Evolutionary conservation across 2,888 invertebrate species (phyloP).

Genomic region (Neuroscelio doddi): DNA sequence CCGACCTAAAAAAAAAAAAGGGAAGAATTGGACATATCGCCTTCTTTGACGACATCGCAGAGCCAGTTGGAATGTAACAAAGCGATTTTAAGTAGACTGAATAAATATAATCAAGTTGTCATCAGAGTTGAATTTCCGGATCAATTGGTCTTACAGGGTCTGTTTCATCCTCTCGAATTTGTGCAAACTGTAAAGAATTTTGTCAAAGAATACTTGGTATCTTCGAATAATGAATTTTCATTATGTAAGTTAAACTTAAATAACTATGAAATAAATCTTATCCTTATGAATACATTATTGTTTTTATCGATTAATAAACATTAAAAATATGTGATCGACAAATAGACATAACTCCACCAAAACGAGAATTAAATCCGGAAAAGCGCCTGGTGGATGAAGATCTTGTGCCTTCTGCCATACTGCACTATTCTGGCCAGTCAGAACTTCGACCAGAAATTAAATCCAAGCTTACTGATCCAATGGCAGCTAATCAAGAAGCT

Average conservation of each 20-base stretch:
- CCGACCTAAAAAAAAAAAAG: slow-evolving; percentile 72
- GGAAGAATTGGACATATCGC: slow-evolving; percentile 80
- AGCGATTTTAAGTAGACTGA: slow-evolving; percentile 75
- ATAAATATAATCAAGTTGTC: slow-evolving; percentile 83
- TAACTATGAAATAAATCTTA: no score
- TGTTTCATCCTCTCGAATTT: slow-evolving; percentile 85
- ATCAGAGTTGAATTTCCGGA: slow-evolving; percentile 92
- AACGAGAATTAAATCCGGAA: slow-evolving; percentile 77
- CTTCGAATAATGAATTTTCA: slow-evolving; percentile 80
- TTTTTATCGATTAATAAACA: no score
- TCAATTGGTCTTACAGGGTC: slow-evolving; percentile 87
- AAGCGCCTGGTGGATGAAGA: slow-evolving; percentile 81
- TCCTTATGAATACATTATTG: no score
- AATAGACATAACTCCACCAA: slow-evolving; percentile 89
- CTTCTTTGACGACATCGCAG: slow-evolving; percentile 80
- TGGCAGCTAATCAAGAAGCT: slow-evolving; percentile 80
- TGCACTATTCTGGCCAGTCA: slow-evolving; percentile 76
- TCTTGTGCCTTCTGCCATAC: slow-evolving; percentile 84
- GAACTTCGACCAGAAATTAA: slow-evolving; percentile 78
- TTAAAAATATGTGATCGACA: no score
- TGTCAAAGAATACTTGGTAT: slow-evolving; percentile 80
- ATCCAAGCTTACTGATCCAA: slow-evolving; percentile 78
- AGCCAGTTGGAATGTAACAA: slow-evolving; percentile 77
- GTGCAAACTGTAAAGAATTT: slow-evolving; percentile 82
- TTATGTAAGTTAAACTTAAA: slow-evolving; percentile 81